Conservation (phyloP, 2,888 invertebrate genomes). For the Coleophora deauratella region DNA sequence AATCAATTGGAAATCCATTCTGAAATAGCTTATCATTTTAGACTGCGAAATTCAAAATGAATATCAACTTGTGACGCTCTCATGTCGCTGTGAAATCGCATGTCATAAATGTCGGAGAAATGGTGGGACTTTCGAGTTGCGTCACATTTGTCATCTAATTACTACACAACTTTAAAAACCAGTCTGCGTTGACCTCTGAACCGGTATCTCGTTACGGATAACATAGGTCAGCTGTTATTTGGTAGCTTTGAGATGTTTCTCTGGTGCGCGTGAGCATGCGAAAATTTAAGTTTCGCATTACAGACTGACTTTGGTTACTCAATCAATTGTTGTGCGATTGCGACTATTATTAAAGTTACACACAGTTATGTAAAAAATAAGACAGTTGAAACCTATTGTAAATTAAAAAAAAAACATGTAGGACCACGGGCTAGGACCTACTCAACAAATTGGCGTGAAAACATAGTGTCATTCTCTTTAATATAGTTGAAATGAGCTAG, state of each 20-base stretch:
- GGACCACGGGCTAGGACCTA: no score
- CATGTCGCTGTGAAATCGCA: slow-evolving; percentile 42
- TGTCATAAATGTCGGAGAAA: slow-evolving; percentile 30
- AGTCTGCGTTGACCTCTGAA: slow-evolving; percentile 8
- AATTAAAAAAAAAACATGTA: no score
- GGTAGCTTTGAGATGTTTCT: not conserved
- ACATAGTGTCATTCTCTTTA: no score
- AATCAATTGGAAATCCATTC: no score
- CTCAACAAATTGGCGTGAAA: no score
- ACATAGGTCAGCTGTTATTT: not conserved
- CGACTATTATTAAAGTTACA: not conserved
- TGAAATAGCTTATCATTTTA: no score
- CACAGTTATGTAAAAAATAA: not conserved
- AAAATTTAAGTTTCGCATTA: slow-evolving; percentile 4
- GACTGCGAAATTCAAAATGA: no score
- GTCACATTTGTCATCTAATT: slow-evolving; percentile 42
- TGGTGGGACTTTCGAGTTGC: slow-evolving; percentile 48
- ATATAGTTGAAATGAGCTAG: no score
- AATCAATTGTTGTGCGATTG: not conserved
- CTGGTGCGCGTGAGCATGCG: not conserved
- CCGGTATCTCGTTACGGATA: no score
- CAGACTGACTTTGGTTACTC: not conserved
- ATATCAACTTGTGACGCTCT: slow-evolving; percentile 6
- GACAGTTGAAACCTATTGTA: not conserved
- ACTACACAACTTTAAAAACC: slow-evolving; percentile 20